Evolutionary conservation across 2,113 vertebrate species (phyloP).

Genomic region (Vireo altiloquus): DNA sequence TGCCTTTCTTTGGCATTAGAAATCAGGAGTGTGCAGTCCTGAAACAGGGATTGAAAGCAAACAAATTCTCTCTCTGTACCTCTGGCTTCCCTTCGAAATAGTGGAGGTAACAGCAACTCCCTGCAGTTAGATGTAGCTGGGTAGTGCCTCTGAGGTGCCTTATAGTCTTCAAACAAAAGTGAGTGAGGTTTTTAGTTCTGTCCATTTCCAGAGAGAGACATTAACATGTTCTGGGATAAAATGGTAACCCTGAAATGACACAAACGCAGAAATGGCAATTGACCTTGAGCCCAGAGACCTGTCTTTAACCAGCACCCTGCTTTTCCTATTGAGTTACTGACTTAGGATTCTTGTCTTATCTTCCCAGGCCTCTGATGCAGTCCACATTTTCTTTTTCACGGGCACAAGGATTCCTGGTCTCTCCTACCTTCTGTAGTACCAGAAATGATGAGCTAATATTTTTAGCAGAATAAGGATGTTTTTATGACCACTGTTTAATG

Average conservation of each 20-base stretch:
- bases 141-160: background rate
- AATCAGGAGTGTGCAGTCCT: background rate
- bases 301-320: background rate
- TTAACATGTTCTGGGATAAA: background rate
- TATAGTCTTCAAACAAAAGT: background rate
- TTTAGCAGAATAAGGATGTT: background rate
- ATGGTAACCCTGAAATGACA: background rate
- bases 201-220: background rate
- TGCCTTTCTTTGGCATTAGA: background rate
- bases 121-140: background rate
- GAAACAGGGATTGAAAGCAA: background rate
- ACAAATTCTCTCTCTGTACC: background rate
- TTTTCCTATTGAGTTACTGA: background rate
- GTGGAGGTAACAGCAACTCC: background rate
- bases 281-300: background rate
- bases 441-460: constrained; percentile 15
- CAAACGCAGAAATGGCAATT: background rate
- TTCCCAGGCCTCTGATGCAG: background rate
- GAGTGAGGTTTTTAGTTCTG: background rate
- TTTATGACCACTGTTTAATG: constrained; percentile 31
- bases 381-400: background rate
- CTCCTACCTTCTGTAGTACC: background rate
- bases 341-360: background rate
- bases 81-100: background rate
- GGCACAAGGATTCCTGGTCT: background rate